A percentile compares a stretch with the other conserved stretches of the same genome.
Conservation (phyloP, 2,113 vertebrate species). For the Percopsis transmontana region DNA sequence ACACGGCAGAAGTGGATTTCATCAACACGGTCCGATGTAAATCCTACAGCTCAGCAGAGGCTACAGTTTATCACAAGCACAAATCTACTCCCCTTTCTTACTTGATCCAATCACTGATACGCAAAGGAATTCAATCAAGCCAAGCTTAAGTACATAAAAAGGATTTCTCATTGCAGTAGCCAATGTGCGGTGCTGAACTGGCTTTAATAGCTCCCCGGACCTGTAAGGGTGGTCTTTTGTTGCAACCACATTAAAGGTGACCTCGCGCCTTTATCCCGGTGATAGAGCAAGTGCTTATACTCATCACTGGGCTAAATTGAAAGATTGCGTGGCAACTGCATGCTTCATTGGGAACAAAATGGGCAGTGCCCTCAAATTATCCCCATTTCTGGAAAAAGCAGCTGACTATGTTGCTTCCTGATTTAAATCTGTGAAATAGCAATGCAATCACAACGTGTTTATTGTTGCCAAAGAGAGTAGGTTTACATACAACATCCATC, state of each 20-base stretch:
- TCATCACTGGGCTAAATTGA: constrained; percentile 64
- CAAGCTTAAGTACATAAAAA: constrained; percentile 75
- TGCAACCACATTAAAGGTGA: constrained; percentile 77
- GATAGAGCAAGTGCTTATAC: constrained; percentile 66
- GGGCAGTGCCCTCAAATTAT: constrained; percentile 51
- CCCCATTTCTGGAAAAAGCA: constrained; percentile 21
- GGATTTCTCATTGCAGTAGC: constrained; percentile 63
- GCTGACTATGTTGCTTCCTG: constrained; percentile 18
- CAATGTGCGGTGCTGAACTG: constrained; percentile 58
- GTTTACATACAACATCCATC: not conserved
- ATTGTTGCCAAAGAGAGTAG: constrained; percentile 6
- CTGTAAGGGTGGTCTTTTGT: constrained; percentile 73
- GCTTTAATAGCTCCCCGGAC: constrained; percentile 69
- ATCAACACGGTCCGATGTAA: constrained; percentile 67
- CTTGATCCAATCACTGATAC: constrained; percentile 80
- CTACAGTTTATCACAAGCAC: constrained; percentile 75
- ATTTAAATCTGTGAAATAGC: constrained; percentile 41
- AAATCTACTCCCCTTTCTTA: constrained; percentile 75
- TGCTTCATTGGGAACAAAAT: constrained; percentile 61
- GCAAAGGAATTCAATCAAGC: constrained; percentile 80
- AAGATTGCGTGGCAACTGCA: constrained; percentile 62
- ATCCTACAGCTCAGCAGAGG: constrained; percentile 72
- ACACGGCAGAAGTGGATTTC: constrained; percentile 67
- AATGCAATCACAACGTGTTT: constrained; percentile 16
- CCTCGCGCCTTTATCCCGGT: constrained; percentile 64